Base-by-base conservation (phyloP, 2,797 vertebrate species). In the Atherinosoma microstoma region DNA sequence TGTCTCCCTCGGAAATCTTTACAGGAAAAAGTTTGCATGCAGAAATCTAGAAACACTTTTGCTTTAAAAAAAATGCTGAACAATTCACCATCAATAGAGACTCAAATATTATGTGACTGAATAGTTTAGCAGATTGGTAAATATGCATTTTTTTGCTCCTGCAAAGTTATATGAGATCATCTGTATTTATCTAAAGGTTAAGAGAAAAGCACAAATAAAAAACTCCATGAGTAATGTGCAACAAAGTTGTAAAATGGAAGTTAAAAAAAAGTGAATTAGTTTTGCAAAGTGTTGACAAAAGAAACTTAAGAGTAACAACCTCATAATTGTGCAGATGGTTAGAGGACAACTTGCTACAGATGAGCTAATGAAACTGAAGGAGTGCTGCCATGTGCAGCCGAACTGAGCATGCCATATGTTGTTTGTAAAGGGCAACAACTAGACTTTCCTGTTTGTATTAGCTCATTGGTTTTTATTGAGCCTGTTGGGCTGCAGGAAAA, bases 391-490 rank as follows among this genome's bases (percentile, higher is more conserved):
- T 87, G 90, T 79, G 90, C 83, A 87, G 68, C 83, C 76, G 63
- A 77, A 84, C 42, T 58, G 80, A 83, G 51, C 60, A 47, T 73
- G 85, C 83, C 92, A 91, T 91, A 90, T 93, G 91, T 81, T 91
- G 84, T 88, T 90, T 85, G 90, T 75, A 78, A 76, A 84, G 78
- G 76, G 85, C 80, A 84, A 85, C 87, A 87, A 84, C 85, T 13
- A 80, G 67, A 56, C 76, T 89, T 87, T 81, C 73, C 88, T 86
- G 76, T 81, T 90, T 89, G 84, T 69, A 86, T 77, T 91, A 91
- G 89, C 87, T 93, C 92, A 93, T 94, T 94, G 89, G 79, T 58
- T 94, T 95, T 94, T 94, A 94, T 93, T 82, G 88, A 91, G 92
- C 88, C 91, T 87, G 79, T 89, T 76, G 82, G 90, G 89, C 93